These are phyloP conservation scores for Scaptomyza pallida DNA, from an alignment of 1,140 invertebrate genomes.

Conservation along the genomic window DNA sequence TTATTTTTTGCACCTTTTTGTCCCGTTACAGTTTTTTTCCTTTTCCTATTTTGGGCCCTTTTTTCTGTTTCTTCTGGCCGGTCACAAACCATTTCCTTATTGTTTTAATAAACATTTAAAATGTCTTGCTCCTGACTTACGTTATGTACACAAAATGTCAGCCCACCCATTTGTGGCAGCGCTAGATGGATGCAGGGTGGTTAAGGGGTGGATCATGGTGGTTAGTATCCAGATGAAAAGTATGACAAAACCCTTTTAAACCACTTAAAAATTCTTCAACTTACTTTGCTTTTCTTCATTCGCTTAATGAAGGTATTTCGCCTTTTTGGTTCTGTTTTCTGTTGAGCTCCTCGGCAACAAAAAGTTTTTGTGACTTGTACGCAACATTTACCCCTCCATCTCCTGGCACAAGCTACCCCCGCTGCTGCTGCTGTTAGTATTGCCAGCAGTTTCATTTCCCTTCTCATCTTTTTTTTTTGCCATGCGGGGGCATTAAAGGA, in stretches of 20 bases:
- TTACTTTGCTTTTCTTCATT: slow-evolving; percentile 81
- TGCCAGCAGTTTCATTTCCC: too few relatives aligned
- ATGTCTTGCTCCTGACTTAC: slow-evolving; percentile 78
- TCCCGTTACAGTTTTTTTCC: slow-evolving; percentile 46
- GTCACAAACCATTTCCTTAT: slow-evolving; percentile 80
- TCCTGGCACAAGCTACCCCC: too few relatives aligned
- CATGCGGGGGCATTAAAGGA: slow-evolving; percentile 64
- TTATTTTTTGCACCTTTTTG: slow-evolving; percentile 61
- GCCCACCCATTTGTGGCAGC: slow-evolving; percentile 69
- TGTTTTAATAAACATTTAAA: slow-evolving; percentile 83
- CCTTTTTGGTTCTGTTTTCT: slow-evolving; percentile 69
- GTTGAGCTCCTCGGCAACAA: slow-evolving; percentile 36
- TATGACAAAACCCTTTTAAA: slow-evolving; percentile 83
- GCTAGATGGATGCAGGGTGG: neutral
- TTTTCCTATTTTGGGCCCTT: slow-evolving; percentile 35
- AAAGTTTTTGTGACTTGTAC: slow-evolving; percentile 56
- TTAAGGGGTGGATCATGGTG: neutral
- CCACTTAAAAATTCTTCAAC: slow-evolving; percentile 83
- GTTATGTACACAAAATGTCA: slow-evolving; percentile 64
- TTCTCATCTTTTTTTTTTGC: neutral
- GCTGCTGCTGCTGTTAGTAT: neutral
- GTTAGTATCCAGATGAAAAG: slow-evolving; percentile 68
- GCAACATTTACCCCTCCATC: neutral
- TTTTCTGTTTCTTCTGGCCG: slow-evolving; percentile 34
- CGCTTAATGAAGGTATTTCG: slow-evolving; percentile 83